These are phyloP conservation scores for Watersipora subatra DNA, from an alignment of 1,140 invertebrate species.

Conservation along the genomic window DNA sequence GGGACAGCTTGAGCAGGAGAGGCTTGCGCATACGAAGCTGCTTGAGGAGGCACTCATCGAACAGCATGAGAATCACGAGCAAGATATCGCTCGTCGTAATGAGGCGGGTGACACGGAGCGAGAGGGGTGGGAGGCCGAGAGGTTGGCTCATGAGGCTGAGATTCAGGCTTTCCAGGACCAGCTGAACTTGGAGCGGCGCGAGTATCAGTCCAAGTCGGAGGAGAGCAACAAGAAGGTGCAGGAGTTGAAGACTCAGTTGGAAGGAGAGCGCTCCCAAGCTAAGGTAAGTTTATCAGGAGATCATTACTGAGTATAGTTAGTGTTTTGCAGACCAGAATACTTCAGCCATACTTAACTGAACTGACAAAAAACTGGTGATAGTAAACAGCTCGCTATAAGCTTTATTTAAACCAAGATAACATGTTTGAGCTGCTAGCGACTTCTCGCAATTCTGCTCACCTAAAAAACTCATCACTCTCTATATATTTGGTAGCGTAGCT, in stretches of 20 bases:
- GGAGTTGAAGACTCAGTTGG: not conserved
- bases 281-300: too few relatives aligned
- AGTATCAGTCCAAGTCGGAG: not conserved
- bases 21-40: not conserved
- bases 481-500: too few relatives aligned
- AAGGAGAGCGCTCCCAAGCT: not conserved
- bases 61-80: not conserved
- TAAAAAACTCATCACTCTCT: too few relatives aligned
- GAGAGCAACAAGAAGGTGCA: not conserved
- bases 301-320: too few relatives aligned
- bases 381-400: too few relatives aligned
- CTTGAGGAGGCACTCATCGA: not conserved
- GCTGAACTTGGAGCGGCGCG: not conserved
- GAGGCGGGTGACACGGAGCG: not conserved
- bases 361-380: too few relatives aligned
- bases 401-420: too few relatives aligned
- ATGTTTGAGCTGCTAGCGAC: too few relatives aligned
- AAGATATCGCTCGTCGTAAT: not conserved
- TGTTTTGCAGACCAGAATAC: too few relatives aligned
- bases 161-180: not conserved
- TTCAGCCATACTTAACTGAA: too few relatives aligned
- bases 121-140: not conserved
- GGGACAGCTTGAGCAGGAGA: not conserved
- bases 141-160: not conserved
- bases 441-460: too few relatives aligned